Percentiles rank a stretch among this genome's conserved stretches.
These are phyloP conservation scores for Merluccius polli DNA, from an alignment of 2,797 vertebrate genomes.

Conservation along the genomic window DNA sequence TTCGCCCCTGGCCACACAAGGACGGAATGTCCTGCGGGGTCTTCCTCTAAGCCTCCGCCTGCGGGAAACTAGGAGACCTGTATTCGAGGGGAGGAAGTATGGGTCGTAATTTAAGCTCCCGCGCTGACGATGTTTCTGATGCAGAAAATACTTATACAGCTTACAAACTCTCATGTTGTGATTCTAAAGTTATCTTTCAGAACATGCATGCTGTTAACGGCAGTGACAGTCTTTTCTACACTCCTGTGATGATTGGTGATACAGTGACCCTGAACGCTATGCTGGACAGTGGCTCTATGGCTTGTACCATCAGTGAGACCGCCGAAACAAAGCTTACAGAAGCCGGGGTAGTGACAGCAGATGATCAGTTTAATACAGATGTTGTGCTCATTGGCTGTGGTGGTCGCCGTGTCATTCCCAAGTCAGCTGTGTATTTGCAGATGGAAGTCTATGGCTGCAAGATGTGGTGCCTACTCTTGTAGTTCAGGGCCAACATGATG, in stretches of 20 bases:
- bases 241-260: no score
- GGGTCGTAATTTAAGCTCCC: no score
- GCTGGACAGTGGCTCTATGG: neutral
- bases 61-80: no score
- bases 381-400: neutral
- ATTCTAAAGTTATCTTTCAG: no score
- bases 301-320: neutral
- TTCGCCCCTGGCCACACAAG: conserved; percentile 3
- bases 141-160: no score
- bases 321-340: neutral
- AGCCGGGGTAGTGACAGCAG: neutral
- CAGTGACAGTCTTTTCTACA: neutral
- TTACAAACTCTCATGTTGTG: no score
- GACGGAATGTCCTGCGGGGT: neutral
- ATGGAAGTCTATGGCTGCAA: neutral
- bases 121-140: no score
- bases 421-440: neutral
- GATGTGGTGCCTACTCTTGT: neutral
- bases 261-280: neutral
- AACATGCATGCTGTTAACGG: no score
- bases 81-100: no score
- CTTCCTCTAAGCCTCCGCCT: neutral
- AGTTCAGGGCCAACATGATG: conserved; percentile 24
- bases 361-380: neutral
- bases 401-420: no score